A percentile compares a stretch with the other conserved stretches of the same genome.
Conservation (phyloP, 2,797 vertebrate genomes). For the Manis crassicaudata region DNA sequence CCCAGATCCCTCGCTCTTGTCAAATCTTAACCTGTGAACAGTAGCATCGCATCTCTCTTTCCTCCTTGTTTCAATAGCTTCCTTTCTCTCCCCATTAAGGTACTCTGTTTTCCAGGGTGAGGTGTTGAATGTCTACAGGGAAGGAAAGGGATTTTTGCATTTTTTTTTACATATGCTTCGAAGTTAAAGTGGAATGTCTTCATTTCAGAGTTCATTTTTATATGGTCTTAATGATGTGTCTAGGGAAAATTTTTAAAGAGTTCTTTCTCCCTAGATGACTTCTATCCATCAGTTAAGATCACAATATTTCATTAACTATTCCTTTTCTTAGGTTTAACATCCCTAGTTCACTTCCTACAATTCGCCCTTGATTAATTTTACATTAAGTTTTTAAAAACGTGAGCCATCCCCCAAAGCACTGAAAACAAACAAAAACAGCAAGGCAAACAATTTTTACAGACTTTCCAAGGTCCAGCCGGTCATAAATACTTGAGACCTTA, state of each 20-base stretch:
- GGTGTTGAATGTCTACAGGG: neutral
- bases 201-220: neutral
- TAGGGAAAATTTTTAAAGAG: neutral
- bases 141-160: neutral
- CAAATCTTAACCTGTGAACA: neutral
- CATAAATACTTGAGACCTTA: neutral
- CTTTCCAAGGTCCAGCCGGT: neutral
- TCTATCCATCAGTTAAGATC: neutral
- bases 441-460: neutral
- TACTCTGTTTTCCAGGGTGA: neutral
- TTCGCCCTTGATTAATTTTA: neutral
- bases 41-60: neutral
- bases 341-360: conserved; percentile 5
- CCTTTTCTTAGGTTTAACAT: neutral
- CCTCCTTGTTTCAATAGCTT: neutral
- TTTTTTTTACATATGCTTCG: neutral
- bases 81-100: neutral
- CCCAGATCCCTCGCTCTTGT: neutral
- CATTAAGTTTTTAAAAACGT: neutral
- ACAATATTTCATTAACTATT: neutral
- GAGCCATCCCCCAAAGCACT: neutral
- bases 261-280: neutral
- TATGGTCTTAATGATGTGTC: neutral
- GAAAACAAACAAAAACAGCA: neutral
- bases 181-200: neutral